These are phyloP conservation scores for Brachymystax lenok DNA, from an alignment of 2,797 vertebrate genomes.

Conservation along the genomic window DNA sequence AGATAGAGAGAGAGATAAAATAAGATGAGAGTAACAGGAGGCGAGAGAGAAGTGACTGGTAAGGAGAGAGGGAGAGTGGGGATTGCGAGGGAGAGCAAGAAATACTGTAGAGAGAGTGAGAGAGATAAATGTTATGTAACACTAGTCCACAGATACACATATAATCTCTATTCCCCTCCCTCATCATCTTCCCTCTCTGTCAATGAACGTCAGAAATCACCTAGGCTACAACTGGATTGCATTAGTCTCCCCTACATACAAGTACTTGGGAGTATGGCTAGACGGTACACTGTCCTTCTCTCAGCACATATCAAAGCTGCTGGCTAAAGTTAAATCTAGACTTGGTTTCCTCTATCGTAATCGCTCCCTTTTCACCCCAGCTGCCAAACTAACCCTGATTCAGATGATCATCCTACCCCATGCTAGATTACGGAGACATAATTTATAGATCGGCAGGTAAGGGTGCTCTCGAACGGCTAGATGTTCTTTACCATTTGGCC, in stretches of 20 bases:
- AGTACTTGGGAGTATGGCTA: no score
- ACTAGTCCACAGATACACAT: background rate
- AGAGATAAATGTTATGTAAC: background rate
- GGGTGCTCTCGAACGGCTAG: no score
- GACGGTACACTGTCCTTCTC: no score
- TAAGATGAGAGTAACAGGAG: background rate
- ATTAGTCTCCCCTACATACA: background rate
- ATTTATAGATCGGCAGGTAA: no score
- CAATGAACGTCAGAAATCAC: background rate
- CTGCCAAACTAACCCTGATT: no score
- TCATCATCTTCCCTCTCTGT: background rate
- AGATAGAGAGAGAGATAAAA: background rate
- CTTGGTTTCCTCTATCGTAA: no score
- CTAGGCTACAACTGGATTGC: background rate
- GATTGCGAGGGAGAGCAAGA: background rate
- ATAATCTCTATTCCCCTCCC: background rate
- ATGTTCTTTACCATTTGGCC: no score
- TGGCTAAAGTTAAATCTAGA: no score
- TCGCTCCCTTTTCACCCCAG: no score
- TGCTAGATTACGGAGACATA: no score
- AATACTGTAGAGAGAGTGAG: background rate
- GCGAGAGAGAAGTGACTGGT: background rate
- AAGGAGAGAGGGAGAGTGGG: background rate
- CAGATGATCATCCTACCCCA: no score
- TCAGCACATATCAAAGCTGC: no score